A percentile compares a stretch with the other conserved stretches of the same genome.
phyloP scores from a whole-genome alignment of 2,888 invertebrate species.

The Erebia ligea region DNA sequence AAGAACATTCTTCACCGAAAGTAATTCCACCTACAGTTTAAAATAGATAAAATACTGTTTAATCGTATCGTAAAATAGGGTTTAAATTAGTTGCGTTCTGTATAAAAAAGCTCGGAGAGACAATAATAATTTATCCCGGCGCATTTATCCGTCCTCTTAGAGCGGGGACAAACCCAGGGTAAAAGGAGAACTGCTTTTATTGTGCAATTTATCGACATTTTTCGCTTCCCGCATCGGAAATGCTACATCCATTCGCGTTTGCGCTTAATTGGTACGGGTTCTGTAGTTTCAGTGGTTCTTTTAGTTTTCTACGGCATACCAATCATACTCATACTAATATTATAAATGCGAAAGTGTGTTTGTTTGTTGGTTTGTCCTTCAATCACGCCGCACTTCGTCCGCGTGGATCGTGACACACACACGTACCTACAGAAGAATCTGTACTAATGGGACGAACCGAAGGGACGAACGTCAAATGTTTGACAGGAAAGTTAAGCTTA shows the following conservation, averaged over 20 bases:
- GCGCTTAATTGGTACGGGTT: background rate
- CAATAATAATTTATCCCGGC: slow-evolving; percentile 7
- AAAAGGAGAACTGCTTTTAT: slow-evolving; percentile 24
- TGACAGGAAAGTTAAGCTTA: too few relatives aligned
- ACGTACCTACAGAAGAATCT: too few relatives aligned
- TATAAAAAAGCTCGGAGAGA: slow-evolving; percentile 1
- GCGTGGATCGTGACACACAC: too few relatives aligned
- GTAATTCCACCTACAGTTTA: background rate
- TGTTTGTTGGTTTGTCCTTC: too few relatives aligned
- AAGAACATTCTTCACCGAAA: too few relatives aligned
- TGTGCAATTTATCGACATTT: slow-evolving; percentile 17
- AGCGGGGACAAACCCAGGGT: background rate
- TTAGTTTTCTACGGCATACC: too few relatives aligned
- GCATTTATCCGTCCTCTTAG: slow-evolving; percentile 20
- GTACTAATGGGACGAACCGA: too few relatives aligned
- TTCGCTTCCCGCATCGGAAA: background rate
- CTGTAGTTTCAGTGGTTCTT: background rate
- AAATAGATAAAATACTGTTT: background rate
- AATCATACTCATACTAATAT: too few relatives aligned
- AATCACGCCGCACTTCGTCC: too few relatives aligned
- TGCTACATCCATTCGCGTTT: slow-evolving; percentile 1
- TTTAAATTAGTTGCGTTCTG: slow-evolving; percentile 14
- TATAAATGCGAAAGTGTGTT: too few relatives aligned
- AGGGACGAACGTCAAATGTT: too few relatives aligned
- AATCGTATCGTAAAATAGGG: background rate